These are phyloP conservation scores for Amblyopsis rosae DNA, from an alignment of 2,113 vertebrate genomes.

Conservation along the genomic window DNA sequence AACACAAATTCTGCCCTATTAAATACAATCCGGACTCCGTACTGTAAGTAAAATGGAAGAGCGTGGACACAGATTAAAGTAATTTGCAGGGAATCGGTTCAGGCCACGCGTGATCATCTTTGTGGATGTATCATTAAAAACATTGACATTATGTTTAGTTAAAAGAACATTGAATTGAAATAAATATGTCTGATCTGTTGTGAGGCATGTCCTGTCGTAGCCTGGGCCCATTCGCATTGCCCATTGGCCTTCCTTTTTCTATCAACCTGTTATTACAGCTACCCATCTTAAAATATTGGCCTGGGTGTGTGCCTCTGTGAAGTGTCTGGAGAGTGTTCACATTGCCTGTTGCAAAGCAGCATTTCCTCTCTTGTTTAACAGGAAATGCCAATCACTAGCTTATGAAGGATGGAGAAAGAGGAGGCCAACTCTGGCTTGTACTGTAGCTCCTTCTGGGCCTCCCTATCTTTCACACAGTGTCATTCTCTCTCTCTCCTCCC, in stretches of 20 bases:
- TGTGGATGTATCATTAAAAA: too few relatives aligned
- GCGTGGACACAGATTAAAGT: too few relatives aligned
- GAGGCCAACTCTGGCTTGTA: not conserved
- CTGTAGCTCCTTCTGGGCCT: not conserved
- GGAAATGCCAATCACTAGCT: slow-evolving; percentile 37
- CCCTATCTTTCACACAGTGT: slow-evolving; percentile 1
- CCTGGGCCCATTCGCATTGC: slow-evolving; percentile 7
- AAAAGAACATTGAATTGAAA: too few relatives aligned
- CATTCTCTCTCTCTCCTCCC: slow-evolving; percentile 1
- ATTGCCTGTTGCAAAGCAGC: slow-evolving; percentile 28
- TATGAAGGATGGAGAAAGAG: slow-evolving; percentile 29
- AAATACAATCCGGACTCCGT: not conserved
- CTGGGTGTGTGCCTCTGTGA: slow-evolving; percentile 39
- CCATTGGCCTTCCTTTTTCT: slow-evolving; percentile 12
- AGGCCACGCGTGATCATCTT: too few relatives aligned
- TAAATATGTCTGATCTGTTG: too few relatives aligned
- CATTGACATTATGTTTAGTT: too few relatives aligned
- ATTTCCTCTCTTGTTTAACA: slow-evolving; percentile 17
- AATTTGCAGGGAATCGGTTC: too few relatives aligned
- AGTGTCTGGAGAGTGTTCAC: slow-evolving; percentile 29
- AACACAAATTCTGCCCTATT: too few relatives aligned
- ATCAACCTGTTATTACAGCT: slow-evolving; percentile 2
- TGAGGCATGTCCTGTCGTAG: not conserved
- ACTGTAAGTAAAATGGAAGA: not conserved
- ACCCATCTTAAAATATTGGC: slow-evolving; percentile 41